phyloP scores from a whole-genome alignment of 2,113 vertebrate species.

The Archilochus colubris region DNA sequence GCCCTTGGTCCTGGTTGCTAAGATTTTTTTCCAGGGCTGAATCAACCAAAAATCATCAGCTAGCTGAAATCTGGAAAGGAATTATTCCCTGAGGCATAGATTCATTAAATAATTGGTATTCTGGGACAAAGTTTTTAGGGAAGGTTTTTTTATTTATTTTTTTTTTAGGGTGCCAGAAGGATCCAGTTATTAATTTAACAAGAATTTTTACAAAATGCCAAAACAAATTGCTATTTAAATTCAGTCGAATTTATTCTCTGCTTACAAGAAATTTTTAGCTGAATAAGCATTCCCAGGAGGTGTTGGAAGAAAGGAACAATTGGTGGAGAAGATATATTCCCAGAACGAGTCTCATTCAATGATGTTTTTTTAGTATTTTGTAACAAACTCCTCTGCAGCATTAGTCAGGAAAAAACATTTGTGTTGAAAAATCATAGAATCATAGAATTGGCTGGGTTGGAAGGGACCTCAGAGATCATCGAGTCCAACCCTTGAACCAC shows the following conservation, averaged over 20 bases:
- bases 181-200: not conserved
- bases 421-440: not conserved
- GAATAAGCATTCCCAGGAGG: not conserved
- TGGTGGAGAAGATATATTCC: not conserved
- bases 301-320: not conserved
- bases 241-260: not conserved
- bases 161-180: not conserved
- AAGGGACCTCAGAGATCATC: no score
- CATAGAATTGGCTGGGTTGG: no score
- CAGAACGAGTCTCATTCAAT: not conserved
- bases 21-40: not conserved
- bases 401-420: not conserved
- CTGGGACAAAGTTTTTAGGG: not conserved
- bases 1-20: not conserved
- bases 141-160: not conserved
- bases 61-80: not conserved
- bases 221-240: not conserved
- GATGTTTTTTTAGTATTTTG: not conserved
- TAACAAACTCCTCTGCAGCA: not conserved
- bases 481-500: no score
- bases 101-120: not conserved
- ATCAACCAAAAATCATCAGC: not conserved
- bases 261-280: not conserved
- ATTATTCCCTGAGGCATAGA: not conserved
- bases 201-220: not conserved